Evolutionary conservation across 2,113 vertebrate genomes (phyloP).

Genomic region (Anhinga rufa): DNA sequence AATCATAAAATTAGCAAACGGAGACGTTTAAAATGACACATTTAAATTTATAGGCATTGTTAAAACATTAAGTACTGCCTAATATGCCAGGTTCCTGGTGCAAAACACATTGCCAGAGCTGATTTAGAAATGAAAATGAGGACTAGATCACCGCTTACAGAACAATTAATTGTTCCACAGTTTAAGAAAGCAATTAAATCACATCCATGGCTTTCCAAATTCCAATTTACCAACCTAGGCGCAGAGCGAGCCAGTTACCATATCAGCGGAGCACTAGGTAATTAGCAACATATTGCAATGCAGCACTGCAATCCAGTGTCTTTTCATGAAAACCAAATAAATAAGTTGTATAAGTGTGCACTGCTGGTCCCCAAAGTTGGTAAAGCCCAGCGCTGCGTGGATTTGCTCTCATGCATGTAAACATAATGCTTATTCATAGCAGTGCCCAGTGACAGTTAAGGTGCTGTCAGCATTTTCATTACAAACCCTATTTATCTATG

Average conservation of each 20-base stretch:
- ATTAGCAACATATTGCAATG: not conserved
- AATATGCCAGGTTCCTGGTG: not conserved
- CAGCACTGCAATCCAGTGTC: not conserved
- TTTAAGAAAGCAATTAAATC: not conserved
- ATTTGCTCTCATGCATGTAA: conserved; percentile 4
- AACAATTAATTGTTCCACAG: not conserved
- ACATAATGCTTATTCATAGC: conserved; percentile 12
- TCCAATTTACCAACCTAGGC: not conserved
- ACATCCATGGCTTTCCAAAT: not conserved
- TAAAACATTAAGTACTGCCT: not conserved
- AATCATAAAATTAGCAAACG: not conserved
- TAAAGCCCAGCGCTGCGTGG: not conserved
- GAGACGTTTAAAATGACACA: not conserved
- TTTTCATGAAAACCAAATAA: not conserved
- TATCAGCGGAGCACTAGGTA: not conserved
- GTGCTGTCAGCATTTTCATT: conserved; percentile 40
- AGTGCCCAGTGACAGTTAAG: not conserved
- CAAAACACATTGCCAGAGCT: not conserved
- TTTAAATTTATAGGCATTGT: not conserved
- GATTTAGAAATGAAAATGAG: not conserved
- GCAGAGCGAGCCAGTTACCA: not conserved
- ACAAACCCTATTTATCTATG: conserved; percentile 26
- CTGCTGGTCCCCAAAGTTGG: not conserved
- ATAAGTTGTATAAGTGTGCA: not conserved
- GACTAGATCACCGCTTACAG: not conserved